phyloP scores from a whole-genome alignment of 1,140 invertebrate genomes.

The Halesus radiatus region DNA sequence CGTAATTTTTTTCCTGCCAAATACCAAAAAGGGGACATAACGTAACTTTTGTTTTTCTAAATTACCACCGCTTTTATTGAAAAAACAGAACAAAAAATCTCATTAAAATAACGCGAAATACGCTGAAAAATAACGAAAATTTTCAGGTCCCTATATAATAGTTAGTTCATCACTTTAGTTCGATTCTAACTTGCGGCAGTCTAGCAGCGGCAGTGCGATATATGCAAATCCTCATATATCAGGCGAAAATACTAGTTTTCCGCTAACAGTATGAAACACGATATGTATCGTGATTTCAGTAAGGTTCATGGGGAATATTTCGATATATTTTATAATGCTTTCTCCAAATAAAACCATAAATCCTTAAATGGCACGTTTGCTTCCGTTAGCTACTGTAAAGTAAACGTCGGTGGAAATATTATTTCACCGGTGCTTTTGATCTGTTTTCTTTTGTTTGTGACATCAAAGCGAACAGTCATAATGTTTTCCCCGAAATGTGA shows the following conservation, averaged over 20 bases:
- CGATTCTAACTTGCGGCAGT: too few species aligned
- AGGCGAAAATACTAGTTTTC: background rate
- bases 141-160: too few species aligned
- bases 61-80: too few species aligned
- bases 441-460: slow-evolving; percentile 24
- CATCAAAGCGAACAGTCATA: background rate
- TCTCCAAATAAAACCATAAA: slow-evolving; percentile 33
- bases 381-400: background rate
- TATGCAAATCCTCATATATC: slow-evolving; percentile 36
- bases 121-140: too few species aligned
- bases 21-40: too few species aligned
- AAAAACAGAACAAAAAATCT: too few species aligned
- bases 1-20: too few species aligned
- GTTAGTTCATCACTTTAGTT: too few species aligned
- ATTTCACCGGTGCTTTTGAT: slow-evolving; percentile 8
- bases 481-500: too few species aligned
- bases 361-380: slow-evolving; percentile 14
- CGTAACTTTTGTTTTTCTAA: too few species aligned
- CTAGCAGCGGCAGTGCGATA: background rate
- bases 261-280: background rate
- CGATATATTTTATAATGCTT: slow-evolving; percentile 31
- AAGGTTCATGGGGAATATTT: background rate
- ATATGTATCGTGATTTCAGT: slow-evolving; percentile 27
- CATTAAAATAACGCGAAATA: too few species aligned
- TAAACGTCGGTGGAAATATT: background rate